Base-by-base conservation (phyloP, 2,888 invertebrate genomes). In the Chydorus sphaericus region DNA sequence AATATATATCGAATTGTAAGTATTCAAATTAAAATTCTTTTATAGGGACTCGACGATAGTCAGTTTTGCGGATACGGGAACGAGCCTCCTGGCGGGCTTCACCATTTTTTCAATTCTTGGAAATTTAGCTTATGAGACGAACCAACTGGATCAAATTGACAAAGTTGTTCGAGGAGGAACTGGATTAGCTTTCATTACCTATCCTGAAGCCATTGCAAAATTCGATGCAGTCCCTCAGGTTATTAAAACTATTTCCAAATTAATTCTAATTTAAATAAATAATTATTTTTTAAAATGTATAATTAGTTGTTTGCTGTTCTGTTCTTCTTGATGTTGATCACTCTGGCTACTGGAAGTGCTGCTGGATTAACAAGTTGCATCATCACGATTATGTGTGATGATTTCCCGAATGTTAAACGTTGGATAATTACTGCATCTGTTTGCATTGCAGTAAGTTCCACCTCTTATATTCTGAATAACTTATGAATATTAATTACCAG, bases 91-190 rank as follows among this genome's bases (percentile, higher is more conserved):
- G 31, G 86, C 88, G 0, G 88, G 88, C 2, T 76, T 82, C 58
- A 86, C 86, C 1, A 87, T 88, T 60, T 88, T 88, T 65, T 83
- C 85, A 7, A 84, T 89, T 59, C 71, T 89, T 39, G 89, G 89
- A 0, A 86, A 86, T 68, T 69, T 89, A 63, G 85, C 87, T 0
- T 70, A 80, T 63, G 80, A 81, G 64, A 73, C 73, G 56, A 73
- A 75, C 1, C 70, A 71, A 7, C 67, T n/a, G n/a, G n/a, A n/a
- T n/a, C 44, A 23, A 8, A 71, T 78, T 23, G 70, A 76, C 1
- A 82, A 85, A 0, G 78, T 88, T 0, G 80, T 82, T 8, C 71
- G 76, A 28, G 81, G 82, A 29, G 88, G 87, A 3, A 80, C 84
- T 0, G 84, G 87, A 0, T 70, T 89, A 55, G 88, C 88, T 1